Percentiles rank a stretch among this genome's conserved stretches.
These are phyloP conservation scores for Dastarcus helophoroides DNA, from an alignment of 2,888 invertebrate genomes.

Conservation along the genomic window DNA sequence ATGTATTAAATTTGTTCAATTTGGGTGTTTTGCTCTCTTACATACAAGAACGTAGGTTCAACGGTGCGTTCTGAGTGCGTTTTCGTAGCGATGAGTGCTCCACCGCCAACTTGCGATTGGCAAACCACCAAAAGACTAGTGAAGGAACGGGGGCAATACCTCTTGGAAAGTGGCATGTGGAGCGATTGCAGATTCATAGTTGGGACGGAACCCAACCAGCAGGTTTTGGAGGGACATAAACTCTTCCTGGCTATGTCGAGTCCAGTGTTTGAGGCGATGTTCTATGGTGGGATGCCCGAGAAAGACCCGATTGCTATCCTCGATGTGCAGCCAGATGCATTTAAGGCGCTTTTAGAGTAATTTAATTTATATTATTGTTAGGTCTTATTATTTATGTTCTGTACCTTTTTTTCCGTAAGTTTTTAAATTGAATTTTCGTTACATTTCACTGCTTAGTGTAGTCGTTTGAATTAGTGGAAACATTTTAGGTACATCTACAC, in stretches of 20 bases:
- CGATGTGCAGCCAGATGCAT: conserved; percentile 79
- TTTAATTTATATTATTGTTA: conserved; percentile 23
- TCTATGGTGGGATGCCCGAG: conserved; percentile 73
- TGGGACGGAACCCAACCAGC: conserved; percentile 65
- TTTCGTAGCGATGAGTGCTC: conserved; percentile 45
- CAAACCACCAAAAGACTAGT: conserved; percentile 60
- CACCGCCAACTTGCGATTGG: conserved; percentile 53
- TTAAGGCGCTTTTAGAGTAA: conserved; percentile 67
- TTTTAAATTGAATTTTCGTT: conserved; percentile 4
- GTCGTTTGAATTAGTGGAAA: conserved; percentile 6
- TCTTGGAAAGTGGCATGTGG: conserved; percentile 72
- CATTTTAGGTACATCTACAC: conserved; percentile 65
- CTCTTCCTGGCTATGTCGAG: conserved; percentile 76
- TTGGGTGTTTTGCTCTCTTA: no score
- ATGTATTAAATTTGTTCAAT: no score
- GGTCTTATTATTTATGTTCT: conserved; percentile 2
- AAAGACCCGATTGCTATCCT: conserved; percentile 65
- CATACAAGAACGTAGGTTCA: no score
- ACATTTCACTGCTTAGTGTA: conserved; percentile 3
- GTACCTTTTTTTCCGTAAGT: conserved; percentile 1
- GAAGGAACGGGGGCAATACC: conserved; percentile 59
- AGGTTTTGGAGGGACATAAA: conserved; percentile 64
- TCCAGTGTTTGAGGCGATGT: conserved; percentile 83
- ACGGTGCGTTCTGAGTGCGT: no score
- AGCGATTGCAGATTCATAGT: conserved; percentile 75